Evolutionary conservation across 2,113 vertebrate genomes (phyloP), one percentile per base, ranked within the genome.

Genomic region (Chloropsis cyanopogon): DNA sequence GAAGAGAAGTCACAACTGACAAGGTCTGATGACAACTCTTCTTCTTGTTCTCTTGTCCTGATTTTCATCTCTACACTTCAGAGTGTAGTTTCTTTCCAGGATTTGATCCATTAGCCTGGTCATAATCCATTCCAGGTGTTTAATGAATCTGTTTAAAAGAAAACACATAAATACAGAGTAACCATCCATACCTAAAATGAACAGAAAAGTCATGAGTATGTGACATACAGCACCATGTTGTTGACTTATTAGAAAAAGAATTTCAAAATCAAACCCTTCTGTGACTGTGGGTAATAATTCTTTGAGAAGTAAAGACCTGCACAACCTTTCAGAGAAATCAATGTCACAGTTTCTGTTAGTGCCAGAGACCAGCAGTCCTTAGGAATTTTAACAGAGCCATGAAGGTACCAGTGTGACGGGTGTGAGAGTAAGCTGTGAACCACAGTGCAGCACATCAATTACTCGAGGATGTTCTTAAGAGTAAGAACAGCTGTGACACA

Each of bases 71-170:
- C 65, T 81, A 7, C 14, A 53, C 61, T 86, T 92, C 85, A 86
- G 75, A 86, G 42, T 17, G 82, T 5, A 86, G 33, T 77, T 86
- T 90, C 65, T 65, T 95, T 64, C 44, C 83, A 47, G 44, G 28
- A 78, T 69, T 91, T 75, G 85, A 87, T 92, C 88, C 92, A 37
- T 82, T 63, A 82, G 29, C 49, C 68, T 68, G 65, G 37, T 88
- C 76, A 86, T 65, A 71, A 81, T 92, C 92, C 85, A 84, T 86
- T 68, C 72, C 92, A 90, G 41, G 28, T 82, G 41, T 47, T 90
- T 60, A 75, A 82, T 66, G 49, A 64, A 92, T 88, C 96, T 97
- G 95, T 97, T 96, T 76, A 78, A 96, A 88, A 95, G 88, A 86
- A 86, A 96, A 88, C 52, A 85, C 44, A 94, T 54, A 73, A 61